phyloP scores from a whole-genome alignment of 2,888 invertebrate species.

The Diarsia dahlii region DNA sequence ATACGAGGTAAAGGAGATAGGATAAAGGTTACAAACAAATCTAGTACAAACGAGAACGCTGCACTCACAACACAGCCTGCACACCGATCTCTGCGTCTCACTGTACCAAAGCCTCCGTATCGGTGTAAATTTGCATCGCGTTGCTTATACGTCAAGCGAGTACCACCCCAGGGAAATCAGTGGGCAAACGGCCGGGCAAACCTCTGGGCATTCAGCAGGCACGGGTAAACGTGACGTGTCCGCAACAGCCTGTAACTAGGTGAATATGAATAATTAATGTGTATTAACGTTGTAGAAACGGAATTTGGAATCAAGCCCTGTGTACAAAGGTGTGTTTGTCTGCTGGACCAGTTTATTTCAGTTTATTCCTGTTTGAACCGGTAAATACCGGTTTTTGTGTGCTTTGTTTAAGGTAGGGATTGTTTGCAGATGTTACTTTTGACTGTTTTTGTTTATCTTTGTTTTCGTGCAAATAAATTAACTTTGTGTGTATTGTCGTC shows the following conservation, averaged over 20 bases:
- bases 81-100: not conserved
- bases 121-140: constrained; percentile 55
- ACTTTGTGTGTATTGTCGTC: not conserved
- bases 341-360: constrained; percentile 24
- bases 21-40: too few relatives aligned
- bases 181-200: constrained; percentile 25
- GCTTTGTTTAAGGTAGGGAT: constrained; percentile 29
- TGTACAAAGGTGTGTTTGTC: constrained; percentile 51
- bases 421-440: constrained; percentile 40
- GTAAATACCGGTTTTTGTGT: constrained; percentile 47
- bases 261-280: constrained; percentile 53
- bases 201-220: constrained; percentile 22
- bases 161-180: constrained; percentile 60
- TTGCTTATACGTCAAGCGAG: constrained; percentile 38
- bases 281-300: constrained; percentile 38
- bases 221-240: constrained; percentile 20
- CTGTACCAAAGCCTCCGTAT: constrained; percentile 22
- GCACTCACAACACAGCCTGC: not conserved
- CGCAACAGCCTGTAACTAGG: constrained; percentile 22
- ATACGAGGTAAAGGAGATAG: too few relatives aligned
- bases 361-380: constrained; percentile 41
- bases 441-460: constrained; percentile 23
- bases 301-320: constrained; percentile 42
- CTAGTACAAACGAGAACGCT: not conserved
- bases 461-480: constrained; percentile 11